phyloP scores from a whole-genome alignment of 2,888 invertebrate species.

The Tupiocoris notatus region DNA sequence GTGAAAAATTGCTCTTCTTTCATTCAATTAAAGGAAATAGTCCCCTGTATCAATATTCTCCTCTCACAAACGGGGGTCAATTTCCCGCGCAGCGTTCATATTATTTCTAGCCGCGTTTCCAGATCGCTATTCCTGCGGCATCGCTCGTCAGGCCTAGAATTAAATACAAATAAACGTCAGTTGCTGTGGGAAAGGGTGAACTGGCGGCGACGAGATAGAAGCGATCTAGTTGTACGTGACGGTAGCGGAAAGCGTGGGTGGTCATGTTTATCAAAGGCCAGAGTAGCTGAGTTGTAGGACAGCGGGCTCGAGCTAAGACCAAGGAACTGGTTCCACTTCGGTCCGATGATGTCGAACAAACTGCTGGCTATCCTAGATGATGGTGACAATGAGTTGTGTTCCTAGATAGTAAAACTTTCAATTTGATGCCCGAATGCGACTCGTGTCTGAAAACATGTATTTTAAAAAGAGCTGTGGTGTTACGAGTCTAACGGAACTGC shows the following conservation, averaged over 20 bases:
- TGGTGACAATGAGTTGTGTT: too few species aligned
- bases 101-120: neutral
- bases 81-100: too few species aligned
- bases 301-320: neutral
- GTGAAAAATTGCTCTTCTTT: neutral
- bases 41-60: neutral
- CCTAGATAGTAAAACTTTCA: too few species aligned
- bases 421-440: too few species aligned
- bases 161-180: neutral
- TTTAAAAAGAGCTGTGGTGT: too few species aligned
- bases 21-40: neutral
- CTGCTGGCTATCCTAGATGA: too few species aligned
- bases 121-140: neutral
- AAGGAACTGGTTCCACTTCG: neutral
- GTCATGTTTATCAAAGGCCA: conserved; percentile 21
- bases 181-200: neutral
- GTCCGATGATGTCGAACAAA: neutral
- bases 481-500: too few species aligned
- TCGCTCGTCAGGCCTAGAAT: neutral
- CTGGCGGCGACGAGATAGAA: neutral
- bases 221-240: conserved; percentile 11
- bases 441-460: too few species aligned
- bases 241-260: conserved; percentile 22
- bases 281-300: neutral
- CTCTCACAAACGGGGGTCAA: neutral